phyloP scores from a whole-genome alignment of 2,888 invertebrate genomes.

The Epinotia brunnichana region DNA sequence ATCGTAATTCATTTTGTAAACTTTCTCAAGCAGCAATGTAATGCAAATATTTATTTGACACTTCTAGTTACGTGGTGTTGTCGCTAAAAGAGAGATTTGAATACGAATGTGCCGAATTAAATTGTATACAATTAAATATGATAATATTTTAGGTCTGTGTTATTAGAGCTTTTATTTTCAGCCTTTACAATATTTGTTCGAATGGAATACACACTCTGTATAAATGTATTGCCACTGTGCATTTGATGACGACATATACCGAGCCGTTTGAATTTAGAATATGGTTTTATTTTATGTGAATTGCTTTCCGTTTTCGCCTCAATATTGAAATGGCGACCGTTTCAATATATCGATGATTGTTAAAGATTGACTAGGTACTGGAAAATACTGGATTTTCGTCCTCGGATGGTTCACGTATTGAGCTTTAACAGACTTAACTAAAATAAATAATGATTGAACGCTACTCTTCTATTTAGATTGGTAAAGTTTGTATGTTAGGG shows the following conservation, averaged over 20 bases:
- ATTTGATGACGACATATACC: slow-evolving; percentile 8
- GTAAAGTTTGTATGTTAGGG: not conserved
- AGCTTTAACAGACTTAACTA: not conserved
- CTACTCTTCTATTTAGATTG: not conserved
- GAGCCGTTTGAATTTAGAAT: slow-evolving; percentile 9
- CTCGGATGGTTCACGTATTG: not conserved
- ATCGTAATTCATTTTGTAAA: too few relatives aligned
- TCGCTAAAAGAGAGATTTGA: too few relatives aligned
- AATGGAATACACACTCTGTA: not conserved
- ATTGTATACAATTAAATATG: too few relatives aligned
- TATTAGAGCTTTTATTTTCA: too few relatives aligned
- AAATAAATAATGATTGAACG: not conserved
- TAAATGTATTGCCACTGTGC: not conserved
- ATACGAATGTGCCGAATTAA: too few relatives aligned
- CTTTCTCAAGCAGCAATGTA: too few relatives aligned
- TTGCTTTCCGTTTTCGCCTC: slow-evolving; percentile 3
- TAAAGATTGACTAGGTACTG: not conserved
- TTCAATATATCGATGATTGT: not conserved
- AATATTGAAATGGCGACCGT: not conserved
- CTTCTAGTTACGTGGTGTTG: too few relatives aligned
- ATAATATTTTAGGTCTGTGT: too few relatives aligned
- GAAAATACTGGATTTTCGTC: not conserved
- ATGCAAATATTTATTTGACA: too few relatives aligned
- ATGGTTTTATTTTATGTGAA: slow-evolving; percentile 26
- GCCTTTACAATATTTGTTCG: too few relatives aligned